These are phyloP conservation scores for Turritopsis dohrnii DNA, from an alignment of 30 jellyfish, hydroid and myxozoan species.

Conservation along the genomic window DNA sequence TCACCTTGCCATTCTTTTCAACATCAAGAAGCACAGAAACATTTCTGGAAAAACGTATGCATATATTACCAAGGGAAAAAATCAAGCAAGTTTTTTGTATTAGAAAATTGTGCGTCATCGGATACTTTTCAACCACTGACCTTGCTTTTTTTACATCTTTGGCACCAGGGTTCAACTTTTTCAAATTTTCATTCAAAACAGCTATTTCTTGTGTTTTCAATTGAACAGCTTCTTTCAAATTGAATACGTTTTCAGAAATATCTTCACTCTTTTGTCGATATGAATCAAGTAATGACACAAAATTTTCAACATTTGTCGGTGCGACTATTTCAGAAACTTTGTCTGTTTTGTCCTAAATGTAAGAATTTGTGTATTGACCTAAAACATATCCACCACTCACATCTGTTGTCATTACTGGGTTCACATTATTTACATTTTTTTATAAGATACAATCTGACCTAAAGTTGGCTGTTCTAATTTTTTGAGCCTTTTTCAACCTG, in stretches of 20 bases:
- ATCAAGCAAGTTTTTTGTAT: not conserved
- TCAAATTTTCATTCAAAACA: slow-evolving; percentile 39
- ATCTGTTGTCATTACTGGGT: too few species aligned
- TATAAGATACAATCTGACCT: too few species aligned
- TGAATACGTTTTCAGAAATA: slow-evolving; percentile 19
- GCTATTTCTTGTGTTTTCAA: slow-evolving; percentile 28
- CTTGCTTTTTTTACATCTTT: slow-evolving; percentile 15
- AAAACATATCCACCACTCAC: not conserved
- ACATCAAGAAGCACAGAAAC: slow-evolving; percentile 73
- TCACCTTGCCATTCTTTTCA: slow-evolving; percentile 37
- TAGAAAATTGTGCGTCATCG: too few species aligned
- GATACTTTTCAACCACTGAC: too few species aligned
- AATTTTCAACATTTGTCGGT: slow-evolving; percentile 60
- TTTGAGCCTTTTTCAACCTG: too few species aligned
- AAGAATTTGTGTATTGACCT: not conserved
- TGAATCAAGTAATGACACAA: slow-evolving; percentile 54
- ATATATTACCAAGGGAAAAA: not conserved
- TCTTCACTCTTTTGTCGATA: slow-evolving; percentile 46
- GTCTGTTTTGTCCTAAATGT: slow-evolving; percentile 44
- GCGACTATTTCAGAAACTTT: slow-evolving; percentile 72
- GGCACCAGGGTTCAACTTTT: slow-evolving; percentile 35
- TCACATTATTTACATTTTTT: too few species aligned
- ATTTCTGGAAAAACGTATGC: slow-evolving; percentile 34
- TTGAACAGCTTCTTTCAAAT: slow-evolving; percentile 24
- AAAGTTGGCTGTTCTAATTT: too few species aligned